Percentiles rank a stretch among this genome's conserved stretches.
Conservation (phyloP, 2,888 invertebrate genomes). For the Andricus curvator region DNA sequence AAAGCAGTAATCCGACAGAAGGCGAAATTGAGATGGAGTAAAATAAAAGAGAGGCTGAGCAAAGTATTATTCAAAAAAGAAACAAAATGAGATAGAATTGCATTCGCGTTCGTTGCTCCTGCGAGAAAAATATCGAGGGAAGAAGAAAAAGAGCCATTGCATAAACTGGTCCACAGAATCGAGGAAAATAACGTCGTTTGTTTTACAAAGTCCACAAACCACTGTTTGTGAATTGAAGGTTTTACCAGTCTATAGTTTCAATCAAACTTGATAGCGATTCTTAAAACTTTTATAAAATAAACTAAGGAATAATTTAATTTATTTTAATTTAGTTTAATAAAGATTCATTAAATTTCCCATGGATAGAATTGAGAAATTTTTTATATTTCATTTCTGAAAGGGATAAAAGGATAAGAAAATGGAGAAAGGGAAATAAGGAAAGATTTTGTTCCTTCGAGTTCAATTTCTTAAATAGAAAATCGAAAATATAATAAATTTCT, state of each 20-base stretch:
- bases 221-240: no score
- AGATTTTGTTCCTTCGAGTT: neutral
- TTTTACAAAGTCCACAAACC: neutral
- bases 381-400: neutral
- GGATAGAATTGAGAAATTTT: neutral
- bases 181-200: neutral
- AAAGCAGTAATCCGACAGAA: neutral
- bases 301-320: no score
- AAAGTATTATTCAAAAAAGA: neutral
- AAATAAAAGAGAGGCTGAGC: neutral
- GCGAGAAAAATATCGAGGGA: neutral
- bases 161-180: no score
- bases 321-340: neutral
- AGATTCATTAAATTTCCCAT: neutral
- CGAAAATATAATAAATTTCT: neutral
- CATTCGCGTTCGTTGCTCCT: neutral
- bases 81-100: neutral
- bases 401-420: neutral
- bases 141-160: neutral
- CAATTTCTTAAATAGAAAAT: slow-evolving; percentile 12
- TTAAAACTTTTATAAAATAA: no score
- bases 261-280: no score
- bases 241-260: neutral
- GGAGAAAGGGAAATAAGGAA: neutral
- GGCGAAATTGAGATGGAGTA: neutral